These are phyloP conservation scores for Hippolais icterina DNA, from an alignment of 2,113 vertebrate species.

Conservation along the genomic window DNA sequence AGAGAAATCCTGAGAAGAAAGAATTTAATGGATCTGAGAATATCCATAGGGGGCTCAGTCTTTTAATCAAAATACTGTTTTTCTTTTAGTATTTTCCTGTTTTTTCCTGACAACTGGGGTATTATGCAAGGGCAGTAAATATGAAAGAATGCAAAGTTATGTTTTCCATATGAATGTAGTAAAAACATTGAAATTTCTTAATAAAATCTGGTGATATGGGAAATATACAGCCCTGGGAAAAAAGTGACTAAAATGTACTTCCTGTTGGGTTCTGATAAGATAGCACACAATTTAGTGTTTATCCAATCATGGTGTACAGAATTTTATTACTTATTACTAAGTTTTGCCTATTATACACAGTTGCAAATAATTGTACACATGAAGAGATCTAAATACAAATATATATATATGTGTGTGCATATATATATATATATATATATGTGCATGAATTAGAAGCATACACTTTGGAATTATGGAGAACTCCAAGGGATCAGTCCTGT, in stretches of 20 bases:
- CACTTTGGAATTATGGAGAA: background rate
- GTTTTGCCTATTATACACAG: background rate
- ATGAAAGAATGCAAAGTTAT: conserved; percentile 60
- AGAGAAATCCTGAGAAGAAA: conserved; percentile 31
- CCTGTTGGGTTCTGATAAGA: background rate
- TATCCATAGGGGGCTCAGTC: conserved; percentile 10
- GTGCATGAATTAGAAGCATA: background rate
- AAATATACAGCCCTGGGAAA: background rate
- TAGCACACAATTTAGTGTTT: background rate
- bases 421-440: background rate
- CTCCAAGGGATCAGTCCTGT: background rate
- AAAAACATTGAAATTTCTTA: conserved; percentile 43
- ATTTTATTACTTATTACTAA: background rate
- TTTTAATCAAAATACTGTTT: conserved; percentile 55
- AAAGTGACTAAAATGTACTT: background rate
- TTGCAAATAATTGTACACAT: background rate
- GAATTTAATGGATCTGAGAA: conserved; percentile 46
- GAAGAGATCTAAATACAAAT: background rate
- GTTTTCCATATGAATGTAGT: conserved; percentile 48
- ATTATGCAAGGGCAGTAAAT: conserved; percentile 56
- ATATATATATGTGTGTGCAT: rapidly evolving
- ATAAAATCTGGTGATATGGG: conserved; percentile 22
- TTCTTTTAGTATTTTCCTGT: conserved; percentile 18
- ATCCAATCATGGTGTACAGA: background rate
- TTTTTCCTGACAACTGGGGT: conserved; percentile 29